phyloP scores from a whole-genome alignment of 2,888 invertebrate genomes.

The Dasysyrphus tricinctus region DNA sequence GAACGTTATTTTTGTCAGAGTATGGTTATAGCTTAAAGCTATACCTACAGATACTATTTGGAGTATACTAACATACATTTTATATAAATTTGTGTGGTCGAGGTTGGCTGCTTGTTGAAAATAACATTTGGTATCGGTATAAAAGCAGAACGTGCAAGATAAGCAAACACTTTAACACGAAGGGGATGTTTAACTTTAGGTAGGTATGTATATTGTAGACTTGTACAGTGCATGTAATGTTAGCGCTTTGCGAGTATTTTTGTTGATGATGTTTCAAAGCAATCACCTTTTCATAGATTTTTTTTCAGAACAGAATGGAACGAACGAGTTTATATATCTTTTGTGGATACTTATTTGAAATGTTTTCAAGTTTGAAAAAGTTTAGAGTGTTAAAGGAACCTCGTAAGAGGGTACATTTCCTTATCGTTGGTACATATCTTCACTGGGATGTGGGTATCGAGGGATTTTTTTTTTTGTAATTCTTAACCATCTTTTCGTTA shows the following conservation, averaged over 20 bases:
- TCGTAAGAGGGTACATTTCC: no score
- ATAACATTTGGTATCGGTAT: slow-evolving; percentile 3
- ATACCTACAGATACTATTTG: background rate
- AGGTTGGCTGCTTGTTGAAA: slow-evolving; percentile 22
- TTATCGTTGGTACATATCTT: no score
- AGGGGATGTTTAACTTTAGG: slow-evolving; percentile 41
- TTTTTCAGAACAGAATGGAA: background rate
- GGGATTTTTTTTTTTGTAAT: no score
- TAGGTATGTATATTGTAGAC: background rate
- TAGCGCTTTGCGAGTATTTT: background rate
- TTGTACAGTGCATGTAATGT: background rate
- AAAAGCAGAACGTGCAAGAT: slow-evolving; percentile 43
- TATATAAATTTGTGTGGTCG: background rate
- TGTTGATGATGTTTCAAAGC: slow-evolving; percentile 23
- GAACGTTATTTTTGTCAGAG: slow-evolving; percentile 27
- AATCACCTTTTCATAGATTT: background rate
- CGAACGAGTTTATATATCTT: background rate
- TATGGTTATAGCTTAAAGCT: background rate
- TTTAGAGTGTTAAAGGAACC: background rate
- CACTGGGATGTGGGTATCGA: no score
- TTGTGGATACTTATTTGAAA: background rate
- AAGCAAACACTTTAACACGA: slow-evolving; percentile 11
- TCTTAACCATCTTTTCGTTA: no score
- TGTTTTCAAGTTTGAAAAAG: background rate
- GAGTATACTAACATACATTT: background rate